These are phyloP conservation scores for Caenorhabditis uteleia DNA, from an alignment of 2,888 invertebrate genomes.

Conservation along the genomic window DNA sequence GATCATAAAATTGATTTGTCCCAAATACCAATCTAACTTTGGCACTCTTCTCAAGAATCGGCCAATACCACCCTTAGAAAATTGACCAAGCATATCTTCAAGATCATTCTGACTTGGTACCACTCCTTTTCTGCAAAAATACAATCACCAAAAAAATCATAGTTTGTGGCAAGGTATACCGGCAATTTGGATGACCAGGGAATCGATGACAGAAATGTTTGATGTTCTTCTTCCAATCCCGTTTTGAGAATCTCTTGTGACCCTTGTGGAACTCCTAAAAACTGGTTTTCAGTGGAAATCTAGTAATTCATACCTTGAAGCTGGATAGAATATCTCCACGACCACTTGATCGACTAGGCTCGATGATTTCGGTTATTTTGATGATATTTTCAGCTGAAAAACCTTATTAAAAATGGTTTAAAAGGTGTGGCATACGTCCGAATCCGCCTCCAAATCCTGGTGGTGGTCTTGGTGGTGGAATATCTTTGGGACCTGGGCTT, in stretches of 20 bases:
- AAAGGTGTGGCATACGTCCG: not conserved
- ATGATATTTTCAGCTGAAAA: conserved; percentile 19
- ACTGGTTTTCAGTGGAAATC: not conserved
- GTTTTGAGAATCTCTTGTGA: conserved; percentile 11
- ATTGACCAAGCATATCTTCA: conserved; percentile 29
- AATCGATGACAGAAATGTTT: conserved; percentile 46
- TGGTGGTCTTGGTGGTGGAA: conserved; percentile 25
- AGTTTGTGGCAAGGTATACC: conserved; percentile 9
- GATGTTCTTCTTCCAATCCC: conserved; percentile 38
- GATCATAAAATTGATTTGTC: not conserved
- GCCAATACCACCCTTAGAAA: conserved; percentile 34
- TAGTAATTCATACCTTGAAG: conserved; percentile 12
- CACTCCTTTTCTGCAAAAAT: conserved; percentile 21
- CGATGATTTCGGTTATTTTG: conserved; percentile 23
- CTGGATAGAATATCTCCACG: conserved; percentile 18
- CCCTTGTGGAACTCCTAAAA: conserved; percentile 20
- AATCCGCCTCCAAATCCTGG: conserved; percentile 21
- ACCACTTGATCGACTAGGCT: conserved; percentile 3
- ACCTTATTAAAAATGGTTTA: not conserved
- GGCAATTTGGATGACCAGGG: conserved; percentile 51
- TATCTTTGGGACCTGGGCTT: too few species aligned
- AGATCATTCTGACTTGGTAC: conserved; percentile 38
- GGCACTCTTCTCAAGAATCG: conserved; percentile 40
- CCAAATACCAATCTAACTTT: conserved; percentile 8
- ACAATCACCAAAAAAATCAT: not conserved